A percentile compares a stretch with the other conserved stretches of the same genome.
phyloP scores from a whole-genome alignment of 2,113 vertebrate genomes.

The Eonycteris spelaea region DNA sequence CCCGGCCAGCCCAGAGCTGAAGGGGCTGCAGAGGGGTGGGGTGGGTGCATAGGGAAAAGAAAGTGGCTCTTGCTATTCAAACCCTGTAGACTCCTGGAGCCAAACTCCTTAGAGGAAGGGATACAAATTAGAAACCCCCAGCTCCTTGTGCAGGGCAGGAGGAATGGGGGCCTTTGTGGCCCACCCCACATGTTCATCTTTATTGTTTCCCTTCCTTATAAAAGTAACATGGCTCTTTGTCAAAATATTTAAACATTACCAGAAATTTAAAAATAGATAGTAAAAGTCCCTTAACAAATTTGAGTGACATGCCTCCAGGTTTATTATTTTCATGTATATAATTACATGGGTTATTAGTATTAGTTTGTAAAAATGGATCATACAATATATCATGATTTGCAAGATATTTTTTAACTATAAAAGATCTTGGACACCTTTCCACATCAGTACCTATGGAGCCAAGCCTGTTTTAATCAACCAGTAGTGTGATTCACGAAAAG shows the following conservation, averaged over 20 bases:
- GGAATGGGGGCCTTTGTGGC: not conserved
- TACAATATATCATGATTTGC: not conserved
- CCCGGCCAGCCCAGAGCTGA: not conserved
- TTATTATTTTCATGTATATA: not conserved
- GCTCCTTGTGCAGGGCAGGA: not conserved
- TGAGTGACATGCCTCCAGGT: not conserved
- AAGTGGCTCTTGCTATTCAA: not conserved
- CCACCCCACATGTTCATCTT: not conserved
- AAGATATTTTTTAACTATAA: conserved; percentile 10
- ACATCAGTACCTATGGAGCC: not conserved
- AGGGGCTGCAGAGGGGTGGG: not conserved
- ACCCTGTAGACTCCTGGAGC: not conserved
- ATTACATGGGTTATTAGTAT: not conserved
- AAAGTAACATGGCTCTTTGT: not conserved
- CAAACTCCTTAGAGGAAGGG: not conserved
- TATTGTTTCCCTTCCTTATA: not conserved
- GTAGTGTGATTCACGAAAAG: not conserved
- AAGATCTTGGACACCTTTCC: not conserved
- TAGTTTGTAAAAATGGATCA: not conserved
- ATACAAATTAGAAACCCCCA: not conserved
- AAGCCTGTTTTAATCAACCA: not conserved
- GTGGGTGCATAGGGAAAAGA: not conserved
- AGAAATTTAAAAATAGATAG: not conserved
- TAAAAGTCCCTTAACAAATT: not conserved
- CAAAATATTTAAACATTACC: not conserved